Evolutionary conservation across 2,888 invertebrate genomes (phyloP).

Genomic region (Drosophila barbarae): DNA sequence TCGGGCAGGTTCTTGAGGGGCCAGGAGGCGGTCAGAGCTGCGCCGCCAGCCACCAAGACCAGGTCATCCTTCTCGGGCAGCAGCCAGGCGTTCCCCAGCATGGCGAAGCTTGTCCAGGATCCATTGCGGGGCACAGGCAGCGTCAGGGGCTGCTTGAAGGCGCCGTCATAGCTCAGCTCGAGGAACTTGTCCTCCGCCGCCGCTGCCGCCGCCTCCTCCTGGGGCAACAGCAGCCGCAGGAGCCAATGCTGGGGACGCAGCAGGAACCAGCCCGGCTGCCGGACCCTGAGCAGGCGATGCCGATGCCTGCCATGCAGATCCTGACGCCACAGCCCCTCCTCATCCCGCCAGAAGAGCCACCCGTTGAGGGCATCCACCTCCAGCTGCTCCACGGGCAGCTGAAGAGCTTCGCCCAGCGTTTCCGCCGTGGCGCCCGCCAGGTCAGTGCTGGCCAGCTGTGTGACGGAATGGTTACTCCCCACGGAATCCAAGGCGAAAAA

Average conservation of each 20-base stretch:
- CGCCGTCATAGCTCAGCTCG: slow-evolving; percentile 70
- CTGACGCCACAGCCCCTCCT: slow-evolving; percentile 51
- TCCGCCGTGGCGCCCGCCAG: slow-evolving; percentile 22
- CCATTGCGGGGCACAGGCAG: not conserved
- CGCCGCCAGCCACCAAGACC: slow-evolving; percentile 36
- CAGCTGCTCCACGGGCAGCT: slow-evolving; percentile 85
- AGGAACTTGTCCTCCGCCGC: slow-evolving; percentile 40
- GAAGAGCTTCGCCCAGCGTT: slow-evolving; percentile 5
- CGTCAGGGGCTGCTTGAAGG: slow-evolving; percentile 11
- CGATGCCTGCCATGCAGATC: slow-evolving; percentile 44
- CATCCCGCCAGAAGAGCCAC: slow-evolving; percentile 87
- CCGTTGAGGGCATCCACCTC: slow-evolving; percentile 96
- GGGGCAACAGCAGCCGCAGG: slow-evolving; percentile 50
- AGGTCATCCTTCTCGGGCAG: slow-evolving; percentile 55
- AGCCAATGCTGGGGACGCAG: slow-evolving; percentile 60
- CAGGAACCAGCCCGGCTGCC: slow-evolving; percentile 47
- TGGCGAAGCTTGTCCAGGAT: slow-evolving; percentile 53
- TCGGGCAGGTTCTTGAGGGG: slow-evolving; percentile 39
- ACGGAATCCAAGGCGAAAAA: slow-evolving; percentile 88
- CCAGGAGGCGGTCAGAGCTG: slow-evolving; percentile 26
- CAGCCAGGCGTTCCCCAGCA: slow-evolving; percentile 32
- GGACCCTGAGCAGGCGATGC: slow-evolving; percentile 14
- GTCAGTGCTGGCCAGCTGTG: slow-evolving; percentile 35
- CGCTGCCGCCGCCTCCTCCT: slow-evolving; percentile 37
- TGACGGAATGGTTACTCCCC: slow-evolving; percentile 59